These are phyloP conservation scores for Pseudoips prasinana DNA, from an alignment of 2,888 invertebrate species.

Conservation along the genomic window DNA sequence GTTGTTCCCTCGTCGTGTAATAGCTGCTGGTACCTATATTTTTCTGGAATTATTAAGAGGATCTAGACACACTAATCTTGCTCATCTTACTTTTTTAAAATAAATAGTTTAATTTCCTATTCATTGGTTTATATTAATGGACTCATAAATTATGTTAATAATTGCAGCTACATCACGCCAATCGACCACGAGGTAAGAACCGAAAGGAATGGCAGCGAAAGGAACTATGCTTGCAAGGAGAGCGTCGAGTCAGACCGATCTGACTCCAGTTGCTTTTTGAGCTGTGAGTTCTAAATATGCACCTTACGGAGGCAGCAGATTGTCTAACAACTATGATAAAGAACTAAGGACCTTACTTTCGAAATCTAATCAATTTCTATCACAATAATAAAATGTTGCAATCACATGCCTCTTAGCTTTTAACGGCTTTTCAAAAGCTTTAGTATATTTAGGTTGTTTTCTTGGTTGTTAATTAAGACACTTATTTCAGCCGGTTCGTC, in stretches of 20 bases:
- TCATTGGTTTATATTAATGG: too few relatives aligned
- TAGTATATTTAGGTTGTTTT: neutral
- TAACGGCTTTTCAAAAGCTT: constrained; percentile 11
- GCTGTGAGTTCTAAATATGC: constrained; percentile 66
- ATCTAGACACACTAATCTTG: too few relatives aligned
- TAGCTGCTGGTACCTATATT: too few relatives aligned
- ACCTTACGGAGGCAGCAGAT: constrained; percentile 21
- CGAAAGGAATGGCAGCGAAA: constrained; percentile 44
- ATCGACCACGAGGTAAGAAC: constrained; percentile 75
- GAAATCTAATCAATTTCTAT: too few relatives aligned
- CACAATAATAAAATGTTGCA: constrained; percentile 5
- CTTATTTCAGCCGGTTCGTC: constrained; percentile 68
- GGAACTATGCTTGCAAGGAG: constrained; percentile 61
- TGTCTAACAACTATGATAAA: too few relatives aligned
- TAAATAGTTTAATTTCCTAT: too few relatives aligned
- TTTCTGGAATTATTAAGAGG: too few relatives aligned
- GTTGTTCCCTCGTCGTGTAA: too few relatives aligned
- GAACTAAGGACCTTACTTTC: too few relatives aligned
- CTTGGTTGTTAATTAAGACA: neutral
- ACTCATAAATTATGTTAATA: too few relatives aligned
- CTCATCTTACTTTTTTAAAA: too few relatives aligned
- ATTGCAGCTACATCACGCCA: constrained; percentile 71
- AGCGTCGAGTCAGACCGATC: constrained; percentile 65
- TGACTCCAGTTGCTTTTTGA: constrained; percentile 79
- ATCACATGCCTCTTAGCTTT: constrained; percentile 22